These are phyloP conservation scores for Erpornis zantholeuca DNA, from an alignment of 2,113 vertebrate genomes.

Conservation along the genomic window DNA sequence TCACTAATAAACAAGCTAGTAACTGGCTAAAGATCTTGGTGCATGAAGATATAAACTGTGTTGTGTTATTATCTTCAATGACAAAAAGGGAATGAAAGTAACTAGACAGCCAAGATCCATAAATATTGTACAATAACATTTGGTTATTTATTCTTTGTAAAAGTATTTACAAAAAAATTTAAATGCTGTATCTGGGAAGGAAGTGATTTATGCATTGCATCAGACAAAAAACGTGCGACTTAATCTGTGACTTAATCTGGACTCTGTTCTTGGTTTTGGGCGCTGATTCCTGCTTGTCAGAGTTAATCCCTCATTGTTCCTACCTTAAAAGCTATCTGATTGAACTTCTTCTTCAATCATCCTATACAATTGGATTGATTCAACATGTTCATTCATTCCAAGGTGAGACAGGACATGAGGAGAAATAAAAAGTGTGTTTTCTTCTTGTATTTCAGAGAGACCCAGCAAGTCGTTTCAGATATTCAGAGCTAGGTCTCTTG, in stretches of 20 bases:
- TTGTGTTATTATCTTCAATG: background rate
- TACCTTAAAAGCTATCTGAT: slow-evolving; percentile 12
- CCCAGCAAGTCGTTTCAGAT: background rate
- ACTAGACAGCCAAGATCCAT: background rate
- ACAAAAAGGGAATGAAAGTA: background rate
- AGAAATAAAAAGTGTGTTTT: background rate
- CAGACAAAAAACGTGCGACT: background rate
- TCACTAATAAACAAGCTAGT: background rate
- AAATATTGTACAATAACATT: background rate
- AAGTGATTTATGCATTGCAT: background rate
- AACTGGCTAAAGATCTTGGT: background rate
- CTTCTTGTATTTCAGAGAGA: background rate
- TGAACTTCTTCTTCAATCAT: background rate
- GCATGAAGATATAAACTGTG: background rate
- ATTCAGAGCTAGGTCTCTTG: background rate
- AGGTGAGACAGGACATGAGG: background rate
- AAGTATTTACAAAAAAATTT: background rate
- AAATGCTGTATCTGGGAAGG: background rate
- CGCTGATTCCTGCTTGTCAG: background rate
- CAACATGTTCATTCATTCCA: background rate
- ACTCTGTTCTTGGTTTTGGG: background rate
- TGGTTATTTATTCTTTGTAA: background rate
- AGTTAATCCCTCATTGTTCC: background rate
- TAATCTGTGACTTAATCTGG: background rate
- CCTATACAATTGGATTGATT: background rate